phyloP scores from a whole-genome alignment of 2,113 vertebrate genomes.

The Zonotrichia leucophrys region DNA sequence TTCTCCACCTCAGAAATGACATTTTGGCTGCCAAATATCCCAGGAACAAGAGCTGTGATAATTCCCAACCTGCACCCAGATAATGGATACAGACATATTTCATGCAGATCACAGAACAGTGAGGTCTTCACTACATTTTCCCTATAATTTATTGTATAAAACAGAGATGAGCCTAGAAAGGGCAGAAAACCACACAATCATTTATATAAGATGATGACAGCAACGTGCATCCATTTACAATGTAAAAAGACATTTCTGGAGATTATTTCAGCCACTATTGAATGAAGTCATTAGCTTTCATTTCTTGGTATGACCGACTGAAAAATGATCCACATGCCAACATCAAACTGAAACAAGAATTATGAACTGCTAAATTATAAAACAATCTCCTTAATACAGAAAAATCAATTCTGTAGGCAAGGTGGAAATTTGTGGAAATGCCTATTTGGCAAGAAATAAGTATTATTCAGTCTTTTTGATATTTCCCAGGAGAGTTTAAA shows the following conservation, averaged over 20 bases:
- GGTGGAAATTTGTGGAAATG: conserved; percentile 3
- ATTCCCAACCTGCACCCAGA: not conserved
- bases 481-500: not conserved
- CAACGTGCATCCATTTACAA: not conserved
- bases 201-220: conserved; percentile 20
- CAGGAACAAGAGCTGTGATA: not conserved
- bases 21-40: not conserved
- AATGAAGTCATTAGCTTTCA: conserved; percentile 26
- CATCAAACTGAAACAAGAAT: conserved; percentile 24
- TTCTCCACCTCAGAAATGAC: not conserved
- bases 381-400: conserved; percentile 23
- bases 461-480: not conserved
- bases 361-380: conserved; percentile 40
- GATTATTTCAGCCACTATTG: not conserved
- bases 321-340: conserved; percentile 33
- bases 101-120: not conserved
- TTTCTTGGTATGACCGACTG: not conserved
- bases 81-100: not conserved
- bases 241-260: not conserved
- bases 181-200: not conserved
- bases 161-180: not conserved
- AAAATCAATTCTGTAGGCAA: conserved; percentile 43
- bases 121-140: not conserved
- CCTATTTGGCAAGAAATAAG: not conserved
- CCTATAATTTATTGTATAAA: not conserved